Evolutionary conservation across 1,140 invertebrate species (phyloP).

Genomic region (Leptopilina boulardi): DNA sequence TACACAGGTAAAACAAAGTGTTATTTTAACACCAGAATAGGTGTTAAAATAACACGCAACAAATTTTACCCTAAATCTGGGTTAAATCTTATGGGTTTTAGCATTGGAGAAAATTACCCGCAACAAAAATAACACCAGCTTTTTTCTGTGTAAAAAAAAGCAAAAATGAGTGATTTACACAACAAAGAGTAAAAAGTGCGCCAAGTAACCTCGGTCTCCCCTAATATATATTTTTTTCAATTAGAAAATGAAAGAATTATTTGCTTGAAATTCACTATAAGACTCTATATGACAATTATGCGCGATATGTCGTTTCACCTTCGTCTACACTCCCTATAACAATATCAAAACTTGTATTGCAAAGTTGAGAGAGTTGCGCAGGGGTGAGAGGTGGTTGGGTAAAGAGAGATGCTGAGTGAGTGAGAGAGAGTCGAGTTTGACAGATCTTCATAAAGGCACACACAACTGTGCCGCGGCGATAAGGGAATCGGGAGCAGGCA

Average conservation of each 20-base stretch:
- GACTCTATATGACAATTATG: constrained; percentile 21
- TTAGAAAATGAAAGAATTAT: not conserved
- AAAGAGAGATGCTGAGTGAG: constrained; percentile 41
- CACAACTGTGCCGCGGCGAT: constrained; percentile 66
- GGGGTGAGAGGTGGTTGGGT: constrained; percentile 19
- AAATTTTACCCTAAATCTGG: too few relatives aligned
- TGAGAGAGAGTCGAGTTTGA: constrained; percentile 63
- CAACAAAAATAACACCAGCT: too few relatives aligned
- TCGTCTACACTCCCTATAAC: not conserved
- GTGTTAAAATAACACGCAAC: too few relatives aligned
- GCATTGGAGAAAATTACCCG: too few relatives aligned
- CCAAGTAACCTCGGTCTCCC: too few relatives aligned
- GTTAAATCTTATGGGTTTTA: too few relatives aligned
- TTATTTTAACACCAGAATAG: too few relatives aligned
- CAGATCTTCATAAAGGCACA: constrained; percentile 72
- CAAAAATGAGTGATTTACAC: too few relatives aligned
- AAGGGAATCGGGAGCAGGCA: constrained; percentile 67
- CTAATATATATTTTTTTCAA: too few relatives aligned
- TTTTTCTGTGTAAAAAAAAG: too few relatives aligned
- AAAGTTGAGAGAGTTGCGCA: not conserved
- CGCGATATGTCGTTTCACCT: constrained; percentile 24
- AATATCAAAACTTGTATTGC: constrained; percentile 31
- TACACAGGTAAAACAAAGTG: too few relatives aligned
- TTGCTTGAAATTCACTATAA: not conserved
- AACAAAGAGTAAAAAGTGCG: too few relatives aligned